Base-by-base conservation (phyloP, 2,888 invertebrate species). In the Idaea dimidiata region DNA sequence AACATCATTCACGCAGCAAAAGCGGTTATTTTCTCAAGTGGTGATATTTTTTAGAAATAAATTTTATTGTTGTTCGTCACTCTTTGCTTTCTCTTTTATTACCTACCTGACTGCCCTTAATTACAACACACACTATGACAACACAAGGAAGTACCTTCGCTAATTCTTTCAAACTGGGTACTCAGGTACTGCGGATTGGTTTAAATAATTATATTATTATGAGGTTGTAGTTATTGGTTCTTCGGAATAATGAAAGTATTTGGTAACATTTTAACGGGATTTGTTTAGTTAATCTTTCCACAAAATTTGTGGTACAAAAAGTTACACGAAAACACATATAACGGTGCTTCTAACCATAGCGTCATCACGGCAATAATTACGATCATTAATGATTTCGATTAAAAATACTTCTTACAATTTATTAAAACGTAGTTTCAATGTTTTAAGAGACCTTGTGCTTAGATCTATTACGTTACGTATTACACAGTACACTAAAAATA, bases 51-150 rank as follows among this genome's bases (percentile, higher is more conserved):
- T 1, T 43, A 14, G 7, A 43, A 43, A 43, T 14, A 14, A 43
- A 10, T 43, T 14, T 8, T 3, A 43, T 43, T 14, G 14, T 43
- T n/a, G 10, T 43, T 43, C 14, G 8, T 43, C 43, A 43, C 43
- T 43, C 10, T 43, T 43, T 10, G 43, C 66, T 68, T 69, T 69
- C 68, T 64, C 68, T 69, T 69, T 65, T 66, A 66, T 69, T 61
- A 58, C 61, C 53, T 63, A 58, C 61, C 53, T 63, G 57, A 55
- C 57, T 66, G 67, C 61, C 64, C 69, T 61, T 68, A 69, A 65
- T 67, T 65, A 60, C 60, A 33, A 54, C 33, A 18, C 8, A 14
- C 43, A 54, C 31, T 55, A 16, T 59, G 59, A 59, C 17, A 59
- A 54, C 58, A 60, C 57, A 62, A 62, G 56, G 60, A 58, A 62